A percentile compares a stretch with the other conserved stretches of the same genome.
phyloP scores from a whole-genome alignment of 2,888 invertebrate genomes.

The Apamea sordens region DNA sequence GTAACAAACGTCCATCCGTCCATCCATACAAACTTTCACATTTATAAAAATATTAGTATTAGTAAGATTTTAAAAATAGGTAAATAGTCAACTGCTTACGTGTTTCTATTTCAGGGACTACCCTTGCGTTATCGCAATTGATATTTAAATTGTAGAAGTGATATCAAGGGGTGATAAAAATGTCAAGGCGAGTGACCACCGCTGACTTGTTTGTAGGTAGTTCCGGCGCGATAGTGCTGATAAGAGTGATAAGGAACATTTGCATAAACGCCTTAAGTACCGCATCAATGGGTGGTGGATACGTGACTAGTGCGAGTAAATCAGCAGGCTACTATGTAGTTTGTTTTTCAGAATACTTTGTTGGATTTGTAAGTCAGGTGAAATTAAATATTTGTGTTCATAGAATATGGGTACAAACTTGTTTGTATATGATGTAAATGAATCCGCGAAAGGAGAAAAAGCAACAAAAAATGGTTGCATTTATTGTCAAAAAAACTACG shows the following conservation, averaged over 20 bases:
- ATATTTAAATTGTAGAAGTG: constrained; percentile 54
- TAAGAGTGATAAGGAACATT: constrained; percentile 52
- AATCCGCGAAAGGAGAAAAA: neutral
- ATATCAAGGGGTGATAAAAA: constrained; percentile 56
- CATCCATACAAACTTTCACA: too few relatives aligned
- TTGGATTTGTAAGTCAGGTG: neutral
- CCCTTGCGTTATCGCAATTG: constrained; percentile 39
- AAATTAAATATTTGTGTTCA: neutral
- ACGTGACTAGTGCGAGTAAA: constrained; percentile 49
- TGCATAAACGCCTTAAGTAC: constrained; percentile 59
- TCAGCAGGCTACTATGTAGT: constrained; percentile 4
- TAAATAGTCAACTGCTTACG: neutral
- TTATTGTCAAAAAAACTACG: constrained; percentile 21
- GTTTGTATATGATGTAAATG: neutral
- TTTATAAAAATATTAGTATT: too few relatives aligned
- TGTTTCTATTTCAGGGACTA: constrained; percentile 28
- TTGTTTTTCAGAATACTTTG: constrained; percentile 14
- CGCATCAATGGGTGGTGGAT: constrained; percentile 37
- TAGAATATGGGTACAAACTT: too few relatives aligned
- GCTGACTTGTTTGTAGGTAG: constrained; percentile 63
- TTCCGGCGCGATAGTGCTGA: constrained; percentile 50
- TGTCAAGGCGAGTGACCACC: constrained; percentile 54
- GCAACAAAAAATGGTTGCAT: neutral
- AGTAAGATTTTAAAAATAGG: neutral
- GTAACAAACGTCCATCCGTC: too few relatives aligned